Evolutionary conservation across 2,113 vertebrate genomes (phyloP).

Genomic region (Progne subis): DNA sequence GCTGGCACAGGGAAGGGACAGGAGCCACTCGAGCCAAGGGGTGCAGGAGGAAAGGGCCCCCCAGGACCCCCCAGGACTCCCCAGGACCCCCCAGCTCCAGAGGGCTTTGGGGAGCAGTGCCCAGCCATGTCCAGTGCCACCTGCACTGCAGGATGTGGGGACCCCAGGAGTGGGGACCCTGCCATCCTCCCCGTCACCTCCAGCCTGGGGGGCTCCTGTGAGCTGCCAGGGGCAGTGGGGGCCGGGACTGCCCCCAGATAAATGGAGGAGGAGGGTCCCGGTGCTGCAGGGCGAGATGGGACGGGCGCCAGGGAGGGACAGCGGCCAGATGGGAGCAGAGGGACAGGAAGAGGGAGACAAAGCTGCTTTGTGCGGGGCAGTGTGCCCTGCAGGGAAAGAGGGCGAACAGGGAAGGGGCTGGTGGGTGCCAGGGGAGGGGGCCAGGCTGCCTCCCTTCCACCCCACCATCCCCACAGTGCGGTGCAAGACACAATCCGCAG

Average conservation of each 20-base stretch:
- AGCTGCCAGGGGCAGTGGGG: neutral
- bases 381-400: rapidly evolving
- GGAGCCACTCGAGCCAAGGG: rapidly evolving
- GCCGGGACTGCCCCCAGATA: neutral
- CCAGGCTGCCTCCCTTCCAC: rapidly evolving
- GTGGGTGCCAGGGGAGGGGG: rapidly evolving
- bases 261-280: neutral
- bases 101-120: neutral
- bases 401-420: neutral
- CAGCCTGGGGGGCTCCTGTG: rapidly evolving
- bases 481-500: rapidly evolving
- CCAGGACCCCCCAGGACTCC: rapidly evolving
- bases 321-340: neutral
- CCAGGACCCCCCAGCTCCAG: too few species aligned
- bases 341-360: slow-evolving; percentile 20
- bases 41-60: neutral
- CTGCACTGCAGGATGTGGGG: rapidly evolving
- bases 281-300: neutral
- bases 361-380: neutral
- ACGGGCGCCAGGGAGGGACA: neutral
- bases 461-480: neutral
- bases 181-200: neutral
- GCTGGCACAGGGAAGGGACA: neutral
- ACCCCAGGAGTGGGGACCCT: neutral
- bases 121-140: neutral